Evolutionary conservation across 2,888 invertebrate genomes (phyloP), one percentile per base, ranked within the genome.

Genomic region (Harpalus rubripes): DNA sequence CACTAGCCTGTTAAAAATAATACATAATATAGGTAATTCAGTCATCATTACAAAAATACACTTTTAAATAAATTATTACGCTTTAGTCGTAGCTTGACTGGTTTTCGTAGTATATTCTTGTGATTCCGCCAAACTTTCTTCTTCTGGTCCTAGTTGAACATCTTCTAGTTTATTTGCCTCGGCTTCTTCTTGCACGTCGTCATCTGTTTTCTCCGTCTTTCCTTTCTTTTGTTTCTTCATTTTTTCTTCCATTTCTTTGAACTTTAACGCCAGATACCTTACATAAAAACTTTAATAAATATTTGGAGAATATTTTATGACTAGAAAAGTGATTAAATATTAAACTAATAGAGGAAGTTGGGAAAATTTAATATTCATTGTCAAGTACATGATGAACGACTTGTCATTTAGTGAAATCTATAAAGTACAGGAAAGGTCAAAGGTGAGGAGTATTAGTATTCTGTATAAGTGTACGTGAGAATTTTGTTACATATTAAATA

Each of bases 221-320:
- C 90, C 90, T 87, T 94, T 94, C 87, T 95, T 95, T 87, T 94
- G 93, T 88, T 95, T 94, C 85, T 93, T 94, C 91, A 96, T 94
- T 91, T 96, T 95, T 87, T 95, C 95, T 90, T 97, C 96, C 95
- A 96, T 96, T 91, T 97, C 96, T 92, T 96, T 95, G 89, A 96
- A 97, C 90, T 97, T 97, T 85, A 96, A 91, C 10, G 96, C 96
- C 79, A 97, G 91, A 89, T 97, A 97, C 91, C 96, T 95, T 89
- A 22, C 92, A 22, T 22, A 91, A 15, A 15, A 26, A 63, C 1
- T 63, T 6, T 4, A 63, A 8, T 18, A 59, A 59, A 56, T n/a
- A 56, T 56, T 56, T 56, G 56, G 56, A 56, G 10, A 56, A 56
- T 15, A 56, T 56, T 56, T 56, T 56, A 15, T 16, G 18, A 41